These are phyloP conservation scores for Hedya salicella DNA, from an alignment of 2,888 invertebrate genomes.

Conservation along the genomic window DNA sequence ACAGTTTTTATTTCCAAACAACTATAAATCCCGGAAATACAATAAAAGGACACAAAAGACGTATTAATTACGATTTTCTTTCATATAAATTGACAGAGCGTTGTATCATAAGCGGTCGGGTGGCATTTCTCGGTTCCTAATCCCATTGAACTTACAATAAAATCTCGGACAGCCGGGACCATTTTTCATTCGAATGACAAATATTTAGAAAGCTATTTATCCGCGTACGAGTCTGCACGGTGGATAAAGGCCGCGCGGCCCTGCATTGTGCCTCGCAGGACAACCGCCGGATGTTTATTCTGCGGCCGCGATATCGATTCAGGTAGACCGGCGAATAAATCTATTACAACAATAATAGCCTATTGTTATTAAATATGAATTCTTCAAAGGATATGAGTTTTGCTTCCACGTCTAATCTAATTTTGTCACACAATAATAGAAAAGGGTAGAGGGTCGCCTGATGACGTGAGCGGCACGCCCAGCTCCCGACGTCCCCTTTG, in stretches of 20 bases:
- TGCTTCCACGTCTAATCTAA: slow-evolving; percentile 57
- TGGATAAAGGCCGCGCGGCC: slow-evolving; percentile 71
- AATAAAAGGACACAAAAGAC: slow-evolving; percentile 63
- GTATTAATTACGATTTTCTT: slow-evolving; percentile 69
- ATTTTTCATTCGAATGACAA: slow-evolving; percentile 83
- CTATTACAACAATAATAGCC: slow-evolving; percentile 73
- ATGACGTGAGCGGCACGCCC: slow-evolving; percentile 73
- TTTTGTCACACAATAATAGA: slow-evolving; percentile 54
- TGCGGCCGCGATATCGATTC: slow-evolving; percentile 75
- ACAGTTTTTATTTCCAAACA: slow-evolving; percentile 47
- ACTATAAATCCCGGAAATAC: slow-evolving; percentile 62
- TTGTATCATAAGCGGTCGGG: slow-evolving; percentile 69
- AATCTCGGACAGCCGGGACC: slow-evolving; percentile 66
- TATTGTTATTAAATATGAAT: slow-evolving; percentile 67
- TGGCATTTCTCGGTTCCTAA: slow-evolving; percentile 80
- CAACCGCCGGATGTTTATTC: slow-evolving; percentile 77
- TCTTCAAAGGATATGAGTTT: slow-evolving; percentile 65
- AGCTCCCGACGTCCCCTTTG: slow-evolving; percentile 65
- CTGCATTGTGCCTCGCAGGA: slow-evolving; percentile 64
- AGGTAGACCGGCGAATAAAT: slow-evolving; percentile 79
- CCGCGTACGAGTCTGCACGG: slow-evolving; percentile 70
- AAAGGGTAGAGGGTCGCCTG: slow-evolving; percentile 61
- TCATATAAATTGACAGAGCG: slow-evolving; percentile 59
- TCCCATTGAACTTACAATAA: slow-evolving; percentile 78
- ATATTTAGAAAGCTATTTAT: slow-evolving; percentile 84